These are phyloP conservation scores for Apis florea DNA, from an alignment of 1,140 invertebrate genomes.

Conservation along the genomic window DNA sequence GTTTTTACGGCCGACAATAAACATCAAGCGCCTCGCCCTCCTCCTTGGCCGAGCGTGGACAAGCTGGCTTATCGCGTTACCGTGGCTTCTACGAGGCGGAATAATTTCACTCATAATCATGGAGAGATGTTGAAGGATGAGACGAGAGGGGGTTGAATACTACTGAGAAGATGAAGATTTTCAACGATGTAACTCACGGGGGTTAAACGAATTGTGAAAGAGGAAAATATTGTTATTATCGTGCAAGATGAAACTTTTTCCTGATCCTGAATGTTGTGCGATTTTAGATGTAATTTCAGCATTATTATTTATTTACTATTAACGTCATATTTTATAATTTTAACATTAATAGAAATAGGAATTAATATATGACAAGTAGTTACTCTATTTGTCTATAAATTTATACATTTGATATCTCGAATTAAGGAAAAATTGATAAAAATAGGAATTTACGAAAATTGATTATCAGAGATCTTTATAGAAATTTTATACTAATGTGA, in stretches of 20 bases:
- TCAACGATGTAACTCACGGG: neutral
- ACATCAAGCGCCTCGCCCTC: slow-evolving; percentile 13
- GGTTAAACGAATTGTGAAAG: neutral
- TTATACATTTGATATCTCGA: too few species aligned
- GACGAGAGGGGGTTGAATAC: neutral
- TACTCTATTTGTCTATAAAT: too few species aligned
- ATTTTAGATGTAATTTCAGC: too few species aligned
- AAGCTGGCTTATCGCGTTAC: slow-evolving; percentile 37
- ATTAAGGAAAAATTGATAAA: too few species aligned
- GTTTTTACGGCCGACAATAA: slow-evolving; percentile 39
- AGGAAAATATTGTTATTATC: neutral
- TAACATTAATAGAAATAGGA: too few species aligned
- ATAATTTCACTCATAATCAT: slow-evolving; percentile 24
- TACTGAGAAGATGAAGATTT: neutral
- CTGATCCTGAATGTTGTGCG: too few species aligned
- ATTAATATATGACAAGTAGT: too few species aligned
- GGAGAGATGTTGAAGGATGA: neutral
- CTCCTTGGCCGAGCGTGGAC: slow-evolving; percentile 25
- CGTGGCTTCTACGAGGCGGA: neutral
- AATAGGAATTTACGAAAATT: too few species aligned
- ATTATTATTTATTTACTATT: too few species aligned
- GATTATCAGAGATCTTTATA: too few species aligned
- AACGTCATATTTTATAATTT: too few species aligned
- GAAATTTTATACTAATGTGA: neutral
- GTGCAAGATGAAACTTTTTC: too few species aligned